A percentile compares a stretch with the other conserved stretches of the same genome.
Conservation (phyloP, 2,113 vertebrate species). For the Myiagra hebetior region DNA sequence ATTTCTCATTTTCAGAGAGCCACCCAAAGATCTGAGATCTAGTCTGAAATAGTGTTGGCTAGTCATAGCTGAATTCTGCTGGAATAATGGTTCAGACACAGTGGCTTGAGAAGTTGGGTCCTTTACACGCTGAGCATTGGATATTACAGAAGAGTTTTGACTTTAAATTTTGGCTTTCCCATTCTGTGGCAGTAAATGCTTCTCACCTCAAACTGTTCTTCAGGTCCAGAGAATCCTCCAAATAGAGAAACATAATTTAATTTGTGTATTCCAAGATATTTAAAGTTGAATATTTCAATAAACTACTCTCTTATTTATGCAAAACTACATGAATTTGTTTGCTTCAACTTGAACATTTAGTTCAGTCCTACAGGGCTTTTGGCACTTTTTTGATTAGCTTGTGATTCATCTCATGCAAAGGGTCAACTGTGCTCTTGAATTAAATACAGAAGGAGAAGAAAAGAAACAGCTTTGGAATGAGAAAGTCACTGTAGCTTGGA, state of each 20-base stretch:
- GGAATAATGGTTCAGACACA: not conserved
- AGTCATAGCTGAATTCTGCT: not conserved
- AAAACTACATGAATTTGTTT: not conserved
- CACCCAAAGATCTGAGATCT: not conserved
- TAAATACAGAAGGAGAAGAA: not conserved
- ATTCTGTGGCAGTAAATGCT: not conserved
- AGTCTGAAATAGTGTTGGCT: not conserved
- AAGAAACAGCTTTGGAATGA: not conserved
- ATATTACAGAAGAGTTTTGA: not conserved
- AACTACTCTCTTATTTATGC: not conserved
- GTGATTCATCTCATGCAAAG: not conserved
- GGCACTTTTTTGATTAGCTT: slow-evolving; percentile 8
- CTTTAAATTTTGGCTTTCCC: not conserved
- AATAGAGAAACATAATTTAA: not conserved
- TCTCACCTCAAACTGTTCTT: not conserved
- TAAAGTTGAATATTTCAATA: not conserved
- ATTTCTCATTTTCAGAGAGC: not conserved
- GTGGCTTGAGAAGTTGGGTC: not conserved
- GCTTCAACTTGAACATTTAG: not conserved
- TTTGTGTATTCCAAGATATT: not conserved
- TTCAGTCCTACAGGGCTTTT: not conserved
- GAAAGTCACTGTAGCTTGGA: not conserved
- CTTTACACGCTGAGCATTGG: not conserved
- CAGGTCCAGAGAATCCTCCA: not conserved
- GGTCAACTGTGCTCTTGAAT: slow-evolving; percentile 3